These are phyloP conservation scores for Slavum lentiscoides DNA, from an alignment of 2,888 invertebrate species.

Conservation along the genomic window DNA sequence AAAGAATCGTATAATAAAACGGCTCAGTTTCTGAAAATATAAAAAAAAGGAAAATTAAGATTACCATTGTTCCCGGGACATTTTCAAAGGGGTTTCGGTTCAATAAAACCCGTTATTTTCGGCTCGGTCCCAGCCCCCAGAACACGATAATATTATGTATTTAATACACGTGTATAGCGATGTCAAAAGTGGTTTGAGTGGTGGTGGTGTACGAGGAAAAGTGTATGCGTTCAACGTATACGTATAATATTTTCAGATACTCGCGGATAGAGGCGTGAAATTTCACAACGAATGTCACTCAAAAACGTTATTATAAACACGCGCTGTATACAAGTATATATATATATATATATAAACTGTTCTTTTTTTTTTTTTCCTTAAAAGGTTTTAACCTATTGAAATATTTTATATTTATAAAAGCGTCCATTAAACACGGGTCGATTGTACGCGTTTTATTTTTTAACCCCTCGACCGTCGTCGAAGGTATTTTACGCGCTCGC, in stretches of 20 bases:
- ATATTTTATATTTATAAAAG: slow-evolving; percentile 16
- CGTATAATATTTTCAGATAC: too few species aligned
- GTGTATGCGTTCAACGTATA: not conserved
- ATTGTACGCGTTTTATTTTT: slow-evolving; percentile 23
- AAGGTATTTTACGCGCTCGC: too few species aligned
- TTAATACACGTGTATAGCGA: not conserved
- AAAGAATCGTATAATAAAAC: too few species aligned
- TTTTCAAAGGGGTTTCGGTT: too few species aligned
- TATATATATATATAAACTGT: not conserved
- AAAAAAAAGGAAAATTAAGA: too few species aligned
- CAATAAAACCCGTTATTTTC: too few species aligned
- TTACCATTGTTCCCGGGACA: too few species aligned
- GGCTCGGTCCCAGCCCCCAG: too few species aligned
- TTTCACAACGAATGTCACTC: slow-evolving; percentile 44
- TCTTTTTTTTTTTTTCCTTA: slow-evolving; percentile 6
- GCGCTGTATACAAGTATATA: too few species aligned
- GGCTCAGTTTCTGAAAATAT: too few species aligned
- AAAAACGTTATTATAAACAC: not conserved
- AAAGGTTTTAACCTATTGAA: slow-evolving; percentile 45
- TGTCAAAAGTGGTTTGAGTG: slow-evolving; percentile 20
- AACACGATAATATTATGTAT: too few species aligned
- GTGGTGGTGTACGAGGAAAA: not conserved
- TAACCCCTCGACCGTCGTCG: not conserved
- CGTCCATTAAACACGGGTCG: slow-evolving; percentile 33
- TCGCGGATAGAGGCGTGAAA: slow-evolving; percentile 8